phyloP scores from a whole-genome alignment of 2,888 invertebrate species.

The Drosophila anomalata region DNA sequence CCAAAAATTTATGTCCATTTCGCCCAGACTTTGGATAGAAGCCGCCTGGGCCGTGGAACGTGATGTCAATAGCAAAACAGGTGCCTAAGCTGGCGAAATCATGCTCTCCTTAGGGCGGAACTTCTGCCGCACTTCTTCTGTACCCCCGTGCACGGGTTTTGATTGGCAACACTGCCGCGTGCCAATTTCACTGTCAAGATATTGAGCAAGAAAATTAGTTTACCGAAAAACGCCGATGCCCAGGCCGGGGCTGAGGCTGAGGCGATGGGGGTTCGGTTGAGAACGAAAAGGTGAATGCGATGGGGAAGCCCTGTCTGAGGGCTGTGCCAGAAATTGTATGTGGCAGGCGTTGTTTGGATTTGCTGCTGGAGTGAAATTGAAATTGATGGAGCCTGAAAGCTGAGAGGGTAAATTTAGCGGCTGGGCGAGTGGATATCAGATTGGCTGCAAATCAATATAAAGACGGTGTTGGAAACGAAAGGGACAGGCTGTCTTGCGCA shows the following conservation, averaged over 20 bases:
- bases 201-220: conserved; percentile 83
- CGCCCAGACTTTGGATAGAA: conserved; percentile 25
- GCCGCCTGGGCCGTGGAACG: conserved; percentile 56
- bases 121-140: conserved; percentile 13
- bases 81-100: conserved; percentile 55
- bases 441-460: conserved; percentile 49
- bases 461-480: conserved; percentile 1
- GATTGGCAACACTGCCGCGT: conserved; percentile 73
- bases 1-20: conserved; percentile 68
- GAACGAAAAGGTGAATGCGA: conserved; percentile 5
- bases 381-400: conserved; percentile 80
- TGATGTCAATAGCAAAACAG: conserved; percentile 76
- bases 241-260: not conserved
- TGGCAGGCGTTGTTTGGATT: conserved; percentile 68
- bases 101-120: conserved; percentile 39
- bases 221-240: conserved; percentile 70
- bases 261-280: conserved; percentile 1
- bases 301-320: conserved; percentile 56
- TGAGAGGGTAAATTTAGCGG: conserved; percentile 24
- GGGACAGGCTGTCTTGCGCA: conserved; percentile 45
- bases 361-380: conserved; percentile 80
- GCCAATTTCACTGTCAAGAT: conserved; percentile 83
- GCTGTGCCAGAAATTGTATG: conserved; percentile 69
- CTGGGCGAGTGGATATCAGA: conserved; percentile 31
- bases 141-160: conserved; percentile 47